Percentiles rank a stretch among this genome's conserved stretches.
Evolutionary conservation across 1,140 invertebrate species (phyloP).

Genomic region (Anoplophora glabripennis): DNA sequence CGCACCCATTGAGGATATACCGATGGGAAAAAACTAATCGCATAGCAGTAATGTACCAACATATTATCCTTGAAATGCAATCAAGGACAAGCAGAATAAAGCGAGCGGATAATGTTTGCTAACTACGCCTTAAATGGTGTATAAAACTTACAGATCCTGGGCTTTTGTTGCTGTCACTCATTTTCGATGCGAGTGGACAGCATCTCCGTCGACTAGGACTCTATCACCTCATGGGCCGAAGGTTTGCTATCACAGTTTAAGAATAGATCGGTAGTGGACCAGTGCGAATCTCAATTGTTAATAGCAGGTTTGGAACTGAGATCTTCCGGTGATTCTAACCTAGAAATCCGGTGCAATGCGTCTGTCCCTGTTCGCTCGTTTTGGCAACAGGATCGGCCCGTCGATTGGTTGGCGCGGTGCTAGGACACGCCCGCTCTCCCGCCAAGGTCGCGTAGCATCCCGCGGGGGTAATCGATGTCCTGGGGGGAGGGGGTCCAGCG

Average conservation of each 20-base stretch:
- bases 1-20: no score
- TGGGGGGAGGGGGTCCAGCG: background rate
- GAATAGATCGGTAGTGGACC: background rate
- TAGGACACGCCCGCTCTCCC: background rate
- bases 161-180: slow-evolving; percentile 22
- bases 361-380: slow-evolving; percentile 17
- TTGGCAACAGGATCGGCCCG: slow-evolving; percentile 2
- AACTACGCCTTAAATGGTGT: no score
- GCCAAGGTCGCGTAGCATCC: slow-evolving; percentile 10
- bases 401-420: slow-evolving; percentile 7
- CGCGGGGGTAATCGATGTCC: slow-evolving; percentile 15
- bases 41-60: no score
- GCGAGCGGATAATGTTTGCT: background rate
- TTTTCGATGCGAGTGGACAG: slow-evolving; percentile 5
- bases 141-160: slow-evolving; percentile 22
- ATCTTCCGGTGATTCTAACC: slow-evolving; percentile 7
- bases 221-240: background rate
- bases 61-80: no score
- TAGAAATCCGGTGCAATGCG: slow-evolving; percentile 22
- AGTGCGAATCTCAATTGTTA: no score
- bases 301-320: no score
- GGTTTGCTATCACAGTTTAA: background rate
- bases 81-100: no score
- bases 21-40: no score
- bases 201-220: background rate